A percentile compares a stretch with the other conserved stretches of the same genome.
Evolutionary conservation across 2,113 vertebrate species (phyloP).

Genomic region (Talpa occidentalis): DNA sequence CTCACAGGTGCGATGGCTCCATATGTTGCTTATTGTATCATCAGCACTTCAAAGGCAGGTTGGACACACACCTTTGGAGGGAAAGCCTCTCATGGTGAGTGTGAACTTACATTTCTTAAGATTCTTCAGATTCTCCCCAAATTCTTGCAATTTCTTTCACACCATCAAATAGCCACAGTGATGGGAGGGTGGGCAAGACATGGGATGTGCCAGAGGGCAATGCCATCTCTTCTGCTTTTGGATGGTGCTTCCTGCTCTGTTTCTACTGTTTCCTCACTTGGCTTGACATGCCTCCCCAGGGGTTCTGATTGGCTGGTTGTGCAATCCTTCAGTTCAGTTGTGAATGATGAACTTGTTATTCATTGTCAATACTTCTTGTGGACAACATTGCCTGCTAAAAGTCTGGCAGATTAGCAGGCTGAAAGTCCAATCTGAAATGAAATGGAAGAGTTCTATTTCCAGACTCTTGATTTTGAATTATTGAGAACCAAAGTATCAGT

Average conservation of each 20-base stretch:
- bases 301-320: neutral
- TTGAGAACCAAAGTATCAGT: neutral
- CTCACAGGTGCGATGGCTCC: neutral
- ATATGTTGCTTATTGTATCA: neutral
- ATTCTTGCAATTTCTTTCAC: neutral
- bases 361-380: neutral
- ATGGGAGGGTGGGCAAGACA: neutral
- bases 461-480: neutral
- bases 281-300: neutral
- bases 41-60: neutral
- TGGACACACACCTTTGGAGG: neutral
- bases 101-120: neutral
- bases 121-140: neutral
- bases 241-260: neutral
- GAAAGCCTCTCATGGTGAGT: neutral
- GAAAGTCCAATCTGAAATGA: neutral
- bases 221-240: neutral
- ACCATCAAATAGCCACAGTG: neutral
- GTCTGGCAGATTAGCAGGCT: neutral
- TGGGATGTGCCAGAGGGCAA: neutral
- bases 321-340: neutral
- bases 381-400: neutral
- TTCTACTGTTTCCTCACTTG: neutral
- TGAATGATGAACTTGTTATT: neutral
- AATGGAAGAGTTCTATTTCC: neutral